Percentiles rank a stretch among this genome's conserved stretches.
Evolutionary conservation across 30 jellyfish, hydroid and myxozoan genomes (phyloP).

Genomic region (Aurelia coerulea): DNA sequence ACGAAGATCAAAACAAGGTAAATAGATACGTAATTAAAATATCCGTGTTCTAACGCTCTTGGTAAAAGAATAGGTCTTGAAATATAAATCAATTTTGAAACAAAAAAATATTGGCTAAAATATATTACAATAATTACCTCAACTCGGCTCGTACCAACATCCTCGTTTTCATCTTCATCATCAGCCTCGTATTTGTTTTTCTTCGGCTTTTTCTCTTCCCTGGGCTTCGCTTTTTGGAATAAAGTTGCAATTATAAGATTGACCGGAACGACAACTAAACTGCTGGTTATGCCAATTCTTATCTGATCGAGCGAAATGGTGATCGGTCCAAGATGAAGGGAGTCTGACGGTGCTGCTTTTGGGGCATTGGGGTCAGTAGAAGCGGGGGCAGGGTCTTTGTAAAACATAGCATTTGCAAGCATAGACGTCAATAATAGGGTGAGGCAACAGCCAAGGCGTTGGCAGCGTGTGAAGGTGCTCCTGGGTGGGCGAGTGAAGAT

Average conservation of each 20-base stretch:
- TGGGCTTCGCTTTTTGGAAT: slow-evolving; percentile 88
- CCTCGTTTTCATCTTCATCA: slow-evolving; percentile 57
- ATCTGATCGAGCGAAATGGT: slow-evolving; percentile 85
- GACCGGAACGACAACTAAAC: slow-evolving; percentile 90
- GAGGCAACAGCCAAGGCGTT: slow-evolving; percentile 93
- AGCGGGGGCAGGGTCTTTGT: slow-evolving; percentile 73
- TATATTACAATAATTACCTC: background rate
- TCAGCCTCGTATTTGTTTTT: slow-evolving; percentile 37
- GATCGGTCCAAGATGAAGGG: slow-evolving; percentile 89
- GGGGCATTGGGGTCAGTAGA: slow-evolving; percentile 37
- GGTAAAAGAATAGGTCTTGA: no score
- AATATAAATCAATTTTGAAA: no score
- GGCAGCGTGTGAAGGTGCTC: slow-evolving; percentile 89
- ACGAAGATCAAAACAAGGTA: no score
- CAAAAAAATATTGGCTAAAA: no score
- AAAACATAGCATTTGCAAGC: slow-evolving; percentile 97
- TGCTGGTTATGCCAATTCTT: slow-evolving; percentile 81
- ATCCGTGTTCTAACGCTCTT: no score
- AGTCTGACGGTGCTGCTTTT: slow-evolving; percentile 47
- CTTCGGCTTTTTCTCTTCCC: slow-evolving; percentile 55
- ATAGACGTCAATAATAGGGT: slow-evolving; percentile 82
- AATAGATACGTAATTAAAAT: no score
- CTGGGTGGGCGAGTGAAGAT: slow-evolving; percentile 93
- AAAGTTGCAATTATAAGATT: slow-evolving; percentile 79
- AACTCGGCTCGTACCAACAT: slow-evolving; percentile 18